A percentile compares a stretch with the other conserved stretches of the same genome.
phyloP scores from a whole-genome alignment of 2,888 invertebrate species.

The Diadromus collaris region DNA sequence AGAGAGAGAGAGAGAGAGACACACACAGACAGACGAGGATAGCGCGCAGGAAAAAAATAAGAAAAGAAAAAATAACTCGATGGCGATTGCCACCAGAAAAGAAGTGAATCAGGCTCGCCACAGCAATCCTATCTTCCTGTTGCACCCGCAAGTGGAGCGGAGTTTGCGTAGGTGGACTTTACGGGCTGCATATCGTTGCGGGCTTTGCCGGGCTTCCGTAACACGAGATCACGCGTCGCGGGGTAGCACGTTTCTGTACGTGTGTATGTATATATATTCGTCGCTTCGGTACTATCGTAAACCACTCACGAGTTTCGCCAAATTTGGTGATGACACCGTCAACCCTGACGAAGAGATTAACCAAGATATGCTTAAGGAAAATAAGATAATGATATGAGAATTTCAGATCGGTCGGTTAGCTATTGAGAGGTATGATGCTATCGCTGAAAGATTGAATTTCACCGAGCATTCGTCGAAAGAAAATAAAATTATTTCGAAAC shows the following conservation, averaged over 20 bases:
- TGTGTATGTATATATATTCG: neutral
- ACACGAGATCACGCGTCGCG: slow-evolving; percentile 47
- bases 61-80: neutral
- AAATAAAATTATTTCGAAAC: neutral
- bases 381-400: slow-evolving; percentile 14
- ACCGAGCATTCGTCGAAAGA: slow-evolving; percentile 1
- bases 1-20: too few relatives aligned
- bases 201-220: slow-evolving; percentile 52
- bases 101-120: neutral
- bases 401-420: slow-evolving; percentile 8
- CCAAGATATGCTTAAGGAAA: neutral
- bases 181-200: slow-evolving; percentile 44
- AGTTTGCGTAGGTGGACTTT: slow-evolving; percentile 55
- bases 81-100: slow-evolving; percentile 12
- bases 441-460: slow-evolving; percentile 38
- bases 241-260: slow-evolving; percentile 23
- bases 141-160: slow-evolving; percentile 8
- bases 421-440: slow-evolving; percentile 16
- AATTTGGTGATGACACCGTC: slow-evolving; percentile 49
- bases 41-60: neutral
- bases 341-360: slow-evolving; percentile 1
- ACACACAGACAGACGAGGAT: neutral
- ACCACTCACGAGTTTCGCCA: slow-evolving; percentile 53
- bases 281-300: slow-evolving; percentile 46
- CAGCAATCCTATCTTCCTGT: slow-evolving; percentile 13